Percentiles rank a stretch among this genome's conserved stretches.
Conservation (phyloP, 2,113 vertebrate species). For the Tragelaphus scriptus region DNA sequence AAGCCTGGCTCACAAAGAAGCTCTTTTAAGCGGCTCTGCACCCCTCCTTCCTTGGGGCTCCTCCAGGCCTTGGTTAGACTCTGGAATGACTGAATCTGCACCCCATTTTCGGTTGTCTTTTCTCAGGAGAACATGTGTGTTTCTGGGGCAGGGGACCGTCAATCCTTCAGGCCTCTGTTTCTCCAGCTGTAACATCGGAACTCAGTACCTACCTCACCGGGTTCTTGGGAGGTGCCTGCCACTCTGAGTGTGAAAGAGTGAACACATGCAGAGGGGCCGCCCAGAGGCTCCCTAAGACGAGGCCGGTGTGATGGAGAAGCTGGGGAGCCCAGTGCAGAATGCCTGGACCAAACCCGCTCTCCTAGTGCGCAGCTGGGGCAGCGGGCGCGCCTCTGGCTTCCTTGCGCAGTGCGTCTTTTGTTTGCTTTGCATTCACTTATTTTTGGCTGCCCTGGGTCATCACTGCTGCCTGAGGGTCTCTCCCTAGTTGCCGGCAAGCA, state of each 20-base stretch:
- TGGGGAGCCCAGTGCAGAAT: too few relatives aligned
- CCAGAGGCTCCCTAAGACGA: neutral
- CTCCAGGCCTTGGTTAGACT: neutral
- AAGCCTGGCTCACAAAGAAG: neutral
- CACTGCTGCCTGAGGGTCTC: neutral
- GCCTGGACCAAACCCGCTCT: fast-evolving
- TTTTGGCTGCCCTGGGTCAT: neutral
- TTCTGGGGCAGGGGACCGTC: neutral
- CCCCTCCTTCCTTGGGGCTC: neutral
- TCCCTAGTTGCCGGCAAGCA: neutral
- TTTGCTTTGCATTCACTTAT: neutral
- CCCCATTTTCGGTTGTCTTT: neutral
- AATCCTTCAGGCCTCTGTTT: neutral
- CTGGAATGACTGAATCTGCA: neutral
- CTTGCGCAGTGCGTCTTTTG: neutral
- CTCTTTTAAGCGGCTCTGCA: neutral
- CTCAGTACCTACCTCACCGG: neutral
- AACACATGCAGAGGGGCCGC: neutral
- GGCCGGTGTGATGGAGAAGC: neutral
- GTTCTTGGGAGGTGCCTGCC: neutral
- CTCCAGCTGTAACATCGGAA: neutral
- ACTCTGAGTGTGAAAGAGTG: too few relatives aligned
- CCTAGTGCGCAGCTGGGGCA: neutral
- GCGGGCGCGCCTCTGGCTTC: neutral
- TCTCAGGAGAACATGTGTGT: neutral